Evolutionary conservation across 2,113 vertebrate species (phyloP), one percentile per base, ranked within the genome.

Genomic region (Illadopsis cleaveri): DNA sequence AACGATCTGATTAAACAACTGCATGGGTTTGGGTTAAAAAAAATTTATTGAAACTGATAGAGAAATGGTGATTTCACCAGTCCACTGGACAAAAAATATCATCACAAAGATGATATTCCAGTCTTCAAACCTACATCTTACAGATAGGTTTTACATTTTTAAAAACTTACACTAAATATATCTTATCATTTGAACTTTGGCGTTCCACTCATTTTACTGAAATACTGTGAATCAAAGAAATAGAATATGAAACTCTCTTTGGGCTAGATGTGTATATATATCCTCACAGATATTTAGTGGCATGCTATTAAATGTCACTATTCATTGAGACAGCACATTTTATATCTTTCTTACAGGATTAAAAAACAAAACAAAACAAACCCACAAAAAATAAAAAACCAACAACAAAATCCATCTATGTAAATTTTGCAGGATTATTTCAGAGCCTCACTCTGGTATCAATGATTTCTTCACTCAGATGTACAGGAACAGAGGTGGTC

Each of bases 221-320:
- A 97, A 87, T 45, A 40, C 17, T 10, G 38, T 16, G 69, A 72
- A 53, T 25, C 17, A 86, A 82, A 96, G n/a, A 83, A 92, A 66
- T 5, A 18, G 28, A 69, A 6, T 23, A 61, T 66, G 45, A 80
- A 89, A 71, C 37, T 73, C 50, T 66, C 37, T 65, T 75, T 47
- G 15, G 83, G n/a, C 5, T 35, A 81, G 73, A 91, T 68, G 22
- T 18, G 57, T 20, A 27, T 31, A 21, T n/a, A 56, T n/a, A 23
- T 92, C 56, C 86, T 95, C 82, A 51, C 1, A 66, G 71, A 69
- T 61, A 91, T 94, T 96, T 95, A 95, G 79, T 64, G 44, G 40
- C 50, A 89, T 91, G 70, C 94, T 95, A 97, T 93, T 97, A 95
- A 85, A 96, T 93, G 91, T 94, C 96, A 97, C 91, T 92, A 50